Evolutionary conservation across 2,113 vertebrate species (phyloP).

Genomic region (Elaphurus davidianus): DNA sequence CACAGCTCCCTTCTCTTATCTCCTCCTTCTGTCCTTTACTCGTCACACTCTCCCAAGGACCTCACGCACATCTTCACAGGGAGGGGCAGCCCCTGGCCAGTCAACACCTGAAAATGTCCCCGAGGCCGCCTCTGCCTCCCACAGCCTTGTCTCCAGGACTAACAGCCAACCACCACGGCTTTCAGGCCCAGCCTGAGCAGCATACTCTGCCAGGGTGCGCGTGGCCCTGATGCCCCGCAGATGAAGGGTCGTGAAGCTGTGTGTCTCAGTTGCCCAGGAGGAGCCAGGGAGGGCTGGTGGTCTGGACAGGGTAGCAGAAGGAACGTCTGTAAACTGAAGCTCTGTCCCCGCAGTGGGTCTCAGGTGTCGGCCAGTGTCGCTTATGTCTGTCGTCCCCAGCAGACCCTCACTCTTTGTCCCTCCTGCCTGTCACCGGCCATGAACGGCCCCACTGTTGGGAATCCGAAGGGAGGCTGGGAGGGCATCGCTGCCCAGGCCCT

Average conservation of each 20-base stretch:
- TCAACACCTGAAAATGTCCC: neutral
- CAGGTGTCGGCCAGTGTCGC: neutral
- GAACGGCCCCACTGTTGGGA: rapidly evolving
- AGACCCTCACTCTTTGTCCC: neutral
- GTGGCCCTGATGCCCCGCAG: neutral
- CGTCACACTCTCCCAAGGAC: neutral
- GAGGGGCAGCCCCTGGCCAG: neutral
- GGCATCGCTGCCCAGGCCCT: neutral
- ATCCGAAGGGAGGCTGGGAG: neutral
- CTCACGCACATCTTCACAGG: neutral
- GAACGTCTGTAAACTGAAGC: neutral
- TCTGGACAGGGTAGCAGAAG: neutral
- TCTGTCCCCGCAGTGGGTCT: rapidly evolving
- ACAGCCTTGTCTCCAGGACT: neutral
- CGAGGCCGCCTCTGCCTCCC: neutral
- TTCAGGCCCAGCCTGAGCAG: neutral
- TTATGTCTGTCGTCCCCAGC: neutral
- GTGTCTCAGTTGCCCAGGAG: neutral
- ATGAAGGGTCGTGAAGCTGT: neutral
- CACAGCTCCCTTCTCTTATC: neutral
- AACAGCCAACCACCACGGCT: neutral
- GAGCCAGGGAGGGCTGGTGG: neutral
- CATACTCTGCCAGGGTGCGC: neutral
- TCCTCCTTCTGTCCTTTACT: slow-evolving; percentile 30
- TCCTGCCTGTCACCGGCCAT: neutral